These are phyloP conservation scores for Dysdera silvatica DNA, from an alignment of 1,140 invertebrate genomes.

Conservation along the genomic window DNA sequence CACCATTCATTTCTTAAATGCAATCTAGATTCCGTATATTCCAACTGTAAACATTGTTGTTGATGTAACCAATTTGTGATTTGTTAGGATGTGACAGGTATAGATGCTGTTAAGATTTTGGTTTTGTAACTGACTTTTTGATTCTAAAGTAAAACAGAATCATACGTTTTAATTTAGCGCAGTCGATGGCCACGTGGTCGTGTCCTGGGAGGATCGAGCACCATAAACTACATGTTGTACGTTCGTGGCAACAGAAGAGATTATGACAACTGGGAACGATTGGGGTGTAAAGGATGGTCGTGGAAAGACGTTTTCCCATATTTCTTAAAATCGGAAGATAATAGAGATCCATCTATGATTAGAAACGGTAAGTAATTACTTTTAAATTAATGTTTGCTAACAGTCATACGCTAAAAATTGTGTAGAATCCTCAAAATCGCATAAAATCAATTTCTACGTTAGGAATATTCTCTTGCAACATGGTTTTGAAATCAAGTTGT, in stretches of 20 bases:
- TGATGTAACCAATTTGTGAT: no score
- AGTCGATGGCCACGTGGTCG: slow-evolving; percentile 82
- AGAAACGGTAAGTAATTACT: slow-evolving; percentile 48
- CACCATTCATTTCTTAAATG: no score
- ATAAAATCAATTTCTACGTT: no score
- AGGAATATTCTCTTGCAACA: no score
- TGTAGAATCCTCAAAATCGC: no score
- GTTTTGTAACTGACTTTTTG: not conserved
- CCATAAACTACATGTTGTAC: slow-evolving; percentile 97
- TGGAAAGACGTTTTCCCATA: slow-evolving; percentile 77
- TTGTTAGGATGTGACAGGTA: no score
- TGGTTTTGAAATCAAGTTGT: no score
- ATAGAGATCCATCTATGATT: slow-evolving; percentile 70
- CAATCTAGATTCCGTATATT: no score
- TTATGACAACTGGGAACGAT: slow-evolving; percentile 84
- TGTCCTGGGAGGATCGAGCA: slow-evolving; percentile 68
- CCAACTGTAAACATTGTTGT: no score
- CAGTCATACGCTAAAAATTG: no score
- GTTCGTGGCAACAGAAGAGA: slow-evolving; percentile 84
- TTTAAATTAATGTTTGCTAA: not conserved
- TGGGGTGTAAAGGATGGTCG: slow-evolving; percentile 87
- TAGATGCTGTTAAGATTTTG: not conserved
- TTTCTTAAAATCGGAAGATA: slow-evolving; percentile 83
- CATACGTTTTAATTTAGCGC: slow-evolving; percentile 42
- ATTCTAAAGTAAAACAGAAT: not conserved